Percentiles rank a stretch among this genome's conserved stretches.
Conservation (phyloP, 2,888 invertebrate genomes). For the Pedicia rivosa region DNA sequence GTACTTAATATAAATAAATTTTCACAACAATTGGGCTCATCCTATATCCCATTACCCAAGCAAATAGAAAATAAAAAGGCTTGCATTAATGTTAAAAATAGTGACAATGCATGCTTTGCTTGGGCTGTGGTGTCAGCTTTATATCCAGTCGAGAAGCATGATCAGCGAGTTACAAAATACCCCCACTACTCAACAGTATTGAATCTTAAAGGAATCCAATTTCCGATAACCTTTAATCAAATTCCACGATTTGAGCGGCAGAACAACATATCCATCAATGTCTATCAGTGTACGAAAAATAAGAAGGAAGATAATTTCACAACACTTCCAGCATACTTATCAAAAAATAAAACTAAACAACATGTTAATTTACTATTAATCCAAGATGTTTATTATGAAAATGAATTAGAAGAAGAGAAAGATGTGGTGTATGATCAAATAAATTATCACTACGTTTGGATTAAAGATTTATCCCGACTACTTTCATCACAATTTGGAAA, state of each 20-base stretch:
- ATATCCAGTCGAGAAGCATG: slow-evolving; percentile 10
- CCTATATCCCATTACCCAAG: slow-evolving; percentile 11
- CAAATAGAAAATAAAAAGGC: slow-evolving; percentile 12
- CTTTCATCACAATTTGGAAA: slow-evolving; percentile 5
- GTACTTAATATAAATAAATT: slow-evolving; percentile 13
- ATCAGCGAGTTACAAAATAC: slow-evolving; percentile 11
- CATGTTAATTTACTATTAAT: background rate
- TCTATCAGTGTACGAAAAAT: slow-evolving; percentile 7
- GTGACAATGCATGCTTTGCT: slow-evolving; percentile 14
- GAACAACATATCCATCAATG: slow-evolving; percentile 9
- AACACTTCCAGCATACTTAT: background rate
- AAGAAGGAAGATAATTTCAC: background rate
- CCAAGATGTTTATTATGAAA: background rate
- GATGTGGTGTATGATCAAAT: background rate
- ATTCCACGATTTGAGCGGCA: slow-evolving; percentile 12
- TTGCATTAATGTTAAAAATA: slow-evolving; percentile 15
- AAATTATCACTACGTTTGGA: slow-evolving; percentile 9
- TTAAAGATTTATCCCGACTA: slow-evolving; percentile 11
- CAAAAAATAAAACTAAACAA: background rate
- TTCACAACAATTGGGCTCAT: slow-evolving; percentile 12
- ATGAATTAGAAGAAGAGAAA: background rate
- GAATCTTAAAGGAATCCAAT: slow-evolving; percentile 12
- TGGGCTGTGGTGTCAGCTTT: slow-evolving; percentile 15
- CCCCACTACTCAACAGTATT: slow-evolving; percentile 7
- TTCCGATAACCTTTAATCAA: slow-evolving; percentile 13